A percentile compares a stretch with the other conserved stretches of the same genome.
Conservation (phyloP, 2,113 vertebrate species). For the Oryzias woworae region DNA sequence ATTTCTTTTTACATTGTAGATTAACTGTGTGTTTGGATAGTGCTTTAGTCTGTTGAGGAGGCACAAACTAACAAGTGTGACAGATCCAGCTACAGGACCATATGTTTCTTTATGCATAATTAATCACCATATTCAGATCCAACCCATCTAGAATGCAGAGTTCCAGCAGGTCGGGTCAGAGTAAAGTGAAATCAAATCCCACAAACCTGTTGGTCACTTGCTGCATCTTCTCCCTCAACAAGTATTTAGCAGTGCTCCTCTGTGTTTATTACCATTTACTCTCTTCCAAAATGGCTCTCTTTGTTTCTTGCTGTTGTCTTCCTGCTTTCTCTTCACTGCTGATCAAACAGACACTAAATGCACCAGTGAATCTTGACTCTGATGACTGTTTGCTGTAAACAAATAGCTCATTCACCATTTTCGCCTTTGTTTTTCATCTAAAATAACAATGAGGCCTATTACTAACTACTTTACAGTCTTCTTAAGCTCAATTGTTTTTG, state of each 20-base stretch:
- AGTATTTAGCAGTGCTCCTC: not conserved
- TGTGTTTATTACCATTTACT: constrained; percentile 10
- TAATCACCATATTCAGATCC: constrained; percentile 34
- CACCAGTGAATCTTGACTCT: constrained; percentile 11
- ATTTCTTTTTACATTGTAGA: too few species aligned
- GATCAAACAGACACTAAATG: constrained; percentile 13
- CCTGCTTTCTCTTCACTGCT: not conserved
- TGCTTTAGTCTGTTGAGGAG: too few species aligned
- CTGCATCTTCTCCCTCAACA: constrained; percentile 2
- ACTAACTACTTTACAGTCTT: too few species aligned
- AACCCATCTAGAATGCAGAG: not conserved
- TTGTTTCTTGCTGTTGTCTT: constrained; percentile 3
- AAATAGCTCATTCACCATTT: constrained; percentile 1
- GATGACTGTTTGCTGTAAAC: constrained; percentile 11
- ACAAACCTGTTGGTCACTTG: constrained; percentile 7
- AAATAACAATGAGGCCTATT: too few species aligned
- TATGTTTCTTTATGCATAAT: constrained; percentile 46
- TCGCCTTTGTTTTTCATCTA: too few species aligned
- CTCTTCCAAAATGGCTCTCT: constrained; percentile 26
- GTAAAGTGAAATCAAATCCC: constrained; percentile 1
- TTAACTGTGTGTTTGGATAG: too few species aligned
- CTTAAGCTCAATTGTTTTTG: too few species aligned
- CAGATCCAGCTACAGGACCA: constrained; percentile 13
- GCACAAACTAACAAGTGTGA: too few species aligned
- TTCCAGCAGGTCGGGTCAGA: constrained; percentile 9